Evolutionary conservation across 2,888 invertebrate genomes (phyloP).

Genomic region (Asteroscopus sphinx): DNA sequence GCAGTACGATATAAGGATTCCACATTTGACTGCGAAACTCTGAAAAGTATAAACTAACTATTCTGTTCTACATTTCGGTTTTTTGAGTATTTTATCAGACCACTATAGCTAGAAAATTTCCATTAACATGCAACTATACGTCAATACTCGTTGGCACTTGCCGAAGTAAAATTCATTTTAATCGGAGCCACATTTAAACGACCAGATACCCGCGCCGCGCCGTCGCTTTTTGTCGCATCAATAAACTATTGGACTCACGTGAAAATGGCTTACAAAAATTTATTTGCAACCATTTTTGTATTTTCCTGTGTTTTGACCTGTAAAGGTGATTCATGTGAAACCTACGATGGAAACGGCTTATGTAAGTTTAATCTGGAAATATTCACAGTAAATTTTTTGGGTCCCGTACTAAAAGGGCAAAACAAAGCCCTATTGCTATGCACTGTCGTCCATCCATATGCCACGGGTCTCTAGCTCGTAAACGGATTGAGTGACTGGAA

Average conservation of each 20-base stretch:
- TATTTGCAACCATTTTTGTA: constrained; percentile 50
- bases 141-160: constrained; percentile 7
- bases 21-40: not conserved
- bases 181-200: constrained; percentile 43
- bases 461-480: too few species aligned
- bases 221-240: constrained; percentile 52
- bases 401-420: not conserved
- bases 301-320: constrained; percentile 45
- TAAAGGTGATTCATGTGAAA: constrained; percentile 53
- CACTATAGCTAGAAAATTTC: constrained; percentile 8
- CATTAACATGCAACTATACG: constrained; percentile 10
- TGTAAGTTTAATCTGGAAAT: constrained; percentile 54
- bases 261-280: constrained; percentile 56
- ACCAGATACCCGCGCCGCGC: constrained; percentile 44
- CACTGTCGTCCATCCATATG: too few species aligned
- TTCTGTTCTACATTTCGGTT: too few species aligned
- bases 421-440: too few species aligned
- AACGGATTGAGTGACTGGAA: too few species aligned
- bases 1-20: not conserved
- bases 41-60: too few species aligned
- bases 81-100: constrained; percentile 25
- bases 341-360: constrained; percentile 56
- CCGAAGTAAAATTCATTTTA: constrained; percentile 52
- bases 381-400: too few species aligned
- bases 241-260: constrained; percentile 53